These are phyloP conservation scores for Pristionchus mayeri DNA, from an alignment of 2,888 invertebrate species.

Conservation along the genomic window DNA sequence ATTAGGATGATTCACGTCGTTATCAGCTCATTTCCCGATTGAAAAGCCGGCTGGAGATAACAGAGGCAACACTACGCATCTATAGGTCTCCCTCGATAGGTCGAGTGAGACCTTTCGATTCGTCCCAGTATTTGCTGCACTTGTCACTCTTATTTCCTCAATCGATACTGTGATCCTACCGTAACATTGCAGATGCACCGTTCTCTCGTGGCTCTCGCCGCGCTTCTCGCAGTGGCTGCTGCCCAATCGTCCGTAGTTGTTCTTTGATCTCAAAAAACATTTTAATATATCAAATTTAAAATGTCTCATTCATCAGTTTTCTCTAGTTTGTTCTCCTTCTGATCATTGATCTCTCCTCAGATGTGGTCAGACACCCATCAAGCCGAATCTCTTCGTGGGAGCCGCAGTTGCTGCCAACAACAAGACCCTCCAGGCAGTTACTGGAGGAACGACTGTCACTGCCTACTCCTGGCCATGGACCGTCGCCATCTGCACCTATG, in stretches of 20 bases:
- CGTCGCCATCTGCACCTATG: slow-evolving; percentile 31
- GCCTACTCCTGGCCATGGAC: slow-evolving; percentile 45
- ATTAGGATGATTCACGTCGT: background rate
- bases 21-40: slow-evolving; percentile 25
- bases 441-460: background rate
- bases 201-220: background rate
- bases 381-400: slow-evolving; percentile 4
- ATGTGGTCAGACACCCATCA: slow-evolving; percentile 43
- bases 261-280: slow-evolving; percentile 4
- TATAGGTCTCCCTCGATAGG: background rate
- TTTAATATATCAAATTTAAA: background rate
- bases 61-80: background rate
- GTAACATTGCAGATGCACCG: background rate
- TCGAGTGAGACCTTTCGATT: background rate
- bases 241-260: slow-evolving; percentile 22
- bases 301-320: no score
- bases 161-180: no score
- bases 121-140: background rate
- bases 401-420: background rate
- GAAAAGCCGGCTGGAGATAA: background rate
- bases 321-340: background rate
- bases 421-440: background rate
- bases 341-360: background rate
- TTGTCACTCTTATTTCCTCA: no score
- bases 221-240: background rate